Conservation (phyloP, 2,888 invertebrate genomes). For the Acleris holmiana region DNA sequence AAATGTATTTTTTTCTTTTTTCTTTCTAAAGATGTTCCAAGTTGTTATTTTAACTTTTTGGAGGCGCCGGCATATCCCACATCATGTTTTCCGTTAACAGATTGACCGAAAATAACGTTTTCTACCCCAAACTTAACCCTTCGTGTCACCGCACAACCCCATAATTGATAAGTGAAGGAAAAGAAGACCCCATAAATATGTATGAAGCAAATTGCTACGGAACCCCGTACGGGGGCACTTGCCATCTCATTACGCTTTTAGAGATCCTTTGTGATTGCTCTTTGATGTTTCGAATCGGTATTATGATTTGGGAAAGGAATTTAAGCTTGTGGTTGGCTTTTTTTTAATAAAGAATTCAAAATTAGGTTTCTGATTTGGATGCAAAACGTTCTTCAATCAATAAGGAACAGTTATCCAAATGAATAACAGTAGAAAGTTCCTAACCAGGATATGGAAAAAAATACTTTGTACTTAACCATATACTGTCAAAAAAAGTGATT, state of each 20-base stretch:
- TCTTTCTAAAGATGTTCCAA: too few relatives aligned
- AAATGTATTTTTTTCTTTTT: too few relatives aligned
- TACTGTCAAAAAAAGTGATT: too few relatives aligned
- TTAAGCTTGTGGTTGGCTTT: slow-evolving; percentile 9
- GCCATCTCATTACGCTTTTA: slow-evolving; percentile 81
- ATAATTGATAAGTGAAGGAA: slow-evolving; percentile 85
- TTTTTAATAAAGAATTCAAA: not conserved
- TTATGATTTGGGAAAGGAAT: slow-evolving; percentile 40
- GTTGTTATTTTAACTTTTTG: too few relatives aligned
- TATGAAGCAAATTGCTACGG: slow-evolving; percentile 82
- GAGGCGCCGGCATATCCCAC: too few relatives aligned
- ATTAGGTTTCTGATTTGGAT: too few relatives aligned
- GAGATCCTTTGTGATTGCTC: slow-evolving; percentile 78
- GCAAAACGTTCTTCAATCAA: too few relatives aligned
- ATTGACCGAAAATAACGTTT: slow-evolving; percentile 25
- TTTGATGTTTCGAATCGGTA: slow-evolving; percentile 68
- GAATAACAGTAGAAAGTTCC: too few relatives aligned
- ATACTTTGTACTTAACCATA: too few relatives aligned
- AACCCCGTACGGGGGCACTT: slow-evolving; percentile 81
- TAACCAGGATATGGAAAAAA: too few relatives aligned
- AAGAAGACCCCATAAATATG: slow-evolving; percentile 83
- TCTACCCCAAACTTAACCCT: slow-evolving; percentile 45
- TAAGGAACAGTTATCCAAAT: too few relatives aligned
- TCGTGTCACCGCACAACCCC: slow-evolving; percentile 76
- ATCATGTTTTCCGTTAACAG: slow-evolving; percentile 24